A percentile compares a stretch with the other conserved stretches of the same genome.
These are phyloP conservation scores for Aradophagus sp. DNA, from an alignment of 1,140 invertebrate species.

Conservation along the genomic window DNA sequence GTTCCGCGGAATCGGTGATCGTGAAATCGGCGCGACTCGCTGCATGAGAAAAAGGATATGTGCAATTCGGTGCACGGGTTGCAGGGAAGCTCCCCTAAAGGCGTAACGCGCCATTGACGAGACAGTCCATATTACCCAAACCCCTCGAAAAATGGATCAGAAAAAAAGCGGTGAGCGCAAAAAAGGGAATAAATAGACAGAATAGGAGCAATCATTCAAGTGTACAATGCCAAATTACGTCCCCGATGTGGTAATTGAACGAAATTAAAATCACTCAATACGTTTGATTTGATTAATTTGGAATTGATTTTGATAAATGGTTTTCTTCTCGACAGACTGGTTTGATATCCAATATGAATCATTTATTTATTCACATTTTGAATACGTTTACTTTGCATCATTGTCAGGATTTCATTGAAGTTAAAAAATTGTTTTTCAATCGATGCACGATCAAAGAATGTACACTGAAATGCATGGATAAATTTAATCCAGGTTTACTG, in stretches of 20 bases:
- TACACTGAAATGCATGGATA: no score
- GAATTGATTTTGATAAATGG: conserved; percentile 39
- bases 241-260: conserved; percentile 48
- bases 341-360: background rate
- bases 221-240: conserved; percentile 54
- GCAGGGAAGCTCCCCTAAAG: conserved; percentile 28
- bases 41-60: conserved; percentile 46
- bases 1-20: conserved; percentile 56
- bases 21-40: conserved; percentile 52
- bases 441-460: no score
- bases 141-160: conserved; percentile 48
- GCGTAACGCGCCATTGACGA: conserved; percentile 46
- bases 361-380: background rate
- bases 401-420: no score
- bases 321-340: background rate
- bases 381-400: background rate
- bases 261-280: conserved; percentile 53
- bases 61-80: conserved; percentile 38
- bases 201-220: conserved; percentile 57
- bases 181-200: conserved; percentile 47
- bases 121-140: conserved; percentile 34
- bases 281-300: conserved; percentile 40
- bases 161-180: conserved; percentile 24
- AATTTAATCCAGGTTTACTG: no score
- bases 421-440: no score